These are phyloP conservation scores for Telmatherina bonti DNA, from an alignment of 2,797 vertebrate species.

Conservation along the genomic window DNA sequence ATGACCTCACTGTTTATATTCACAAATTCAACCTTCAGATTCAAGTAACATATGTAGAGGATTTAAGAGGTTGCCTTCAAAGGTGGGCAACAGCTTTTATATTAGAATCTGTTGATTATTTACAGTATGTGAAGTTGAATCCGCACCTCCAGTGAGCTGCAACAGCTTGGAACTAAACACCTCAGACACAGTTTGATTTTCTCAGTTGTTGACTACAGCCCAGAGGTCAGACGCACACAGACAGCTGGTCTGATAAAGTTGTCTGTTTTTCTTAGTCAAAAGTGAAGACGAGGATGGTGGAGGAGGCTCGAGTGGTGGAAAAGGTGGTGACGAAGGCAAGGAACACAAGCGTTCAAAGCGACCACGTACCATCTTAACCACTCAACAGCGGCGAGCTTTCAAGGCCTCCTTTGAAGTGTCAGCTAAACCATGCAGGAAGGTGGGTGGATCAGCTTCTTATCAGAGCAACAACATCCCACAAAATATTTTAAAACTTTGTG, in stretches of 20 bases:
- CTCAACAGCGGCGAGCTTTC: constrained; percentile 92
- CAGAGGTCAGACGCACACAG: neutral
- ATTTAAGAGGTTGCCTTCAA: neutral
- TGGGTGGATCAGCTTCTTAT: constrained; percentile 57
- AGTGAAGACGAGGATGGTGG: constrained; percentile 92
- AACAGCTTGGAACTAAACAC: neutral
- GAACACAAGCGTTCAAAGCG: constrained; percentile 92
- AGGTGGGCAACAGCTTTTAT: neutral
- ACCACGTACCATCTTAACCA: constrained; percentile 92
- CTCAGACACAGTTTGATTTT: neutral
- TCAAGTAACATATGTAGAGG: neutral
- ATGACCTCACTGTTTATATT: neutral
- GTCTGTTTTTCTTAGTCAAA: constrained; percentile 81
- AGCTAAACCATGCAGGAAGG: constrained; percentile 93
- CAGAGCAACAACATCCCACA: constrained; percentile 9
- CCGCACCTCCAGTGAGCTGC: neutral
- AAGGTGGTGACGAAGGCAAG: constrained; percentile 87
- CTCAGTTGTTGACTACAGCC: neutral
- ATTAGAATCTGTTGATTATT: neutral
- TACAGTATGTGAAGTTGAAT: neutral
- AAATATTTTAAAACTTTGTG: constrained; percentile 14
- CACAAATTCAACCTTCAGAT: neutral
- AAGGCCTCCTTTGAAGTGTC: constrained; percentile 95
- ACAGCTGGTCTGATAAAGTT: constrained; percentile 13
- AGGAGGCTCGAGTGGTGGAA: constrained; percentile 83